phyloP scores from a whole-genome alignment of 2,113 vertebrate species.

The Cettia cetti region DNA sequence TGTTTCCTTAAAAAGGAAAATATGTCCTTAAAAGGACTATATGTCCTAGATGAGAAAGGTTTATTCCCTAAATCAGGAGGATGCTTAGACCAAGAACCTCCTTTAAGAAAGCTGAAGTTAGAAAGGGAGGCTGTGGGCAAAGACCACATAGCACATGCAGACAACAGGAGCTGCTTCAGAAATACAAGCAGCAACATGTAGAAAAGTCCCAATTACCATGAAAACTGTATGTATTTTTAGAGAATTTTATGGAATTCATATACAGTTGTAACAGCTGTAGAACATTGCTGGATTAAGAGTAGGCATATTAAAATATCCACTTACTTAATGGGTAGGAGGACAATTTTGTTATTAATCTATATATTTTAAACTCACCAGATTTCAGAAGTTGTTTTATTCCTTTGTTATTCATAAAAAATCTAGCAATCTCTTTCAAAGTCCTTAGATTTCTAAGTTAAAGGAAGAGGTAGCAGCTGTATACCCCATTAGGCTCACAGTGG shows the following conservation, averaged over 20 bases:
- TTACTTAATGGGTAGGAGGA: rapidly evolving
- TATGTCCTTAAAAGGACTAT: too few relatives aligned
- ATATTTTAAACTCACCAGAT: neutral
- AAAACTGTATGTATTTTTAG: neutral
- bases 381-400: neutral
- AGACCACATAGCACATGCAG: rapidly evolving
- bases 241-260: neutral
- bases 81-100: neutral
- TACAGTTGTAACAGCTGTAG: neutral
- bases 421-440: neutral
- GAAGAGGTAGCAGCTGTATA: neutral
- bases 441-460: neutral
- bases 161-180: neutral
- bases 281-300: neutral
- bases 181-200: neutral
- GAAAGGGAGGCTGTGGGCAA: neutral
- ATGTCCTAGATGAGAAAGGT: rapidly evolving
- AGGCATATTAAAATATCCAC: neutral
- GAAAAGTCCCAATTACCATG: neutral
- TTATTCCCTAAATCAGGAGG: neutral
- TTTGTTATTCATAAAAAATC: neutral
- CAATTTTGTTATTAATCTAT: neutral
- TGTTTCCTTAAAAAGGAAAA: too few relatives aligned
- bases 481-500: neutral
- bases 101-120: neutral